Evolutionary conservation across 2,113 vertebrate genomes (phyloP).

Genomic region (Oreotrochilus melanogaster): DNA sequence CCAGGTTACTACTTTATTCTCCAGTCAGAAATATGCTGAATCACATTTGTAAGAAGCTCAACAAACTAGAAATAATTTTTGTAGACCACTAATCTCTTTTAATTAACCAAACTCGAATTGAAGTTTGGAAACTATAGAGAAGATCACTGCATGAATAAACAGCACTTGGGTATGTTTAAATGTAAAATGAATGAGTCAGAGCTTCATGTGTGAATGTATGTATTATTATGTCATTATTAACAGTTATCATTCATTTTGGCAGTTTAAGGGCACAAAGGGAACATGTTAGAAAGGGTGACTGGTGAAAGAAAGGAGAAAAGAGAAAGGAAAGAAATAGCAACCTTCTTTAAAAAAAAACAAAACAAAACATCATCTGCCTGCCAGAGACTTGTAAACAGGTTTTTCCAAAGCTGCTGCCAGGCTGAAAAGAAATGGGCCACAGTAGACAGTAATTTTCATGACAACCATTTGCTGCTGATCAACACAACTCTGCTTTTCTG

Average conservation of each 20-base stretch:
- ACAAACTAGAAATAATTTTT: neutral
- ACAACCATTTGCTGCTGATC: neutral
- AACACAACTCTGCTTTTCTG: neutral
- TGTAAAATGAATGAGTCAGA: neutral
- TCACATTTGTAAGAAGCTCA: neutral
- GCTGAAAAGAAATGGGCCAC: neutral
- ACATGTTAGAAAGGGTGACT: neutral
- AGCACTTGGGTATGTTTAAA: neutral
- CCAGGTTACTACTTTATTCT: neutral
- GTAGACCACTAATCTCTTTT: neutral
- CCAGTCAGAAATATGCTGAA: neutral
- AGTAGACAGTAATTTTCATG: neutral
- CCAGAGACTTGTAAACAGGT: neutral
- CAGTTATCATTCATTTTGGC: neutral
- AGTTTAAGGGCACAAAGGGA: neutral
- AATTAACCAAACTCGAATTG: neutral
- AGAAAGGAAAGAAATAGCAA: neutral
- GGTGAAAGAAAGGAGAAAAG: neutral
- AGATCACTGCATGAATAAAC: neutral
- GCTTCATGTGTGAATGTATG: neutral
- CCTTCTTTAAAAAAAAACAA: no score
- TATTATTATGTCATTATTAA: neutral
- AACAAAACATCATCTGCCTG: neutral
- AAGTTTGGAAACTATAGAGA: neutral
- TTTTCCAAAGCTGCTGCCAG: neutral